Percentiles rank a stretch among this genome's conserved stretches.
Evolutionary conservation across 2,888 invertebrate genomes (phyloP).

Genomic region (Pasiphila rectangulata): DNA sequence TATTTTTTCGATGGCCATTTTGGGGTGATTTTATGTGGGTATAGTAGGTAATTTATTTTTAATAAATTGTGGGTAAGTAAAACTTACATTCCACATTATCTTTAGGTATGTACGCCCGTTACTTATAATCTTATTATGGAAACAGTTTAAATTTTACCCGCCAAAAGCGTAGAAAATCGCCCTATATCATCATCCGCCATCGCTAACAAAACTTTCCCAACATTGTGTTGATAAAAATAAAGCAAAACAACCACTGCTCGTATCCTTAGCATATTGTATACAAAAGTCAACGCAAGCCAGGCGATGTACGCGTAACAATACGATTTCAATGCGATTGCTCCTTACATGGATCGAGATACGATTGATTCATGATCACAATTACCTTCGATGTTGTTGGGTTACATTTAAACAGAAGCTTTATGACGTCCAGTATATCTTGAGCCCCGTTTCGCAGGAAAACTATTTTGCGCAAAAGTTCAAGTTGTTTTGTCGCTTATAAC

Average conservation of each 20-base stretch:
- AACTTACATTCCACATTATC: too few relatives aligned
- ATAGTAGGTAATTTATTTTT: too few relatives aligned
- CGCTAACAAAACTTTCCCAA: not conserved
- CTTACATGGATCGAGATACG: conserved; percentile 60
- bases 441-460: conserved; percentile 26
- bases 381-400: conserved; percentile 67
- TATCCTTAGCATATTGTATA: conserved; percentile 24
- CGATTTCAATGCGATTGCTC: conserved; percentile 40
- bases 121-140: too few relatives aligned
- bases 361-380: conserved; percentile 78
- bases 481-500: conserved; percentile 37
- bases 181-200: not conserved
- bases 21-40: too few relatives aligned
- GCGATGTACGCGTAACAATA: conserved; percentile 41
- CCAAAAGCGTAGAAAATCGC: not conserved
- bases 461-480: conserved; percentile 31
- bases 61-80: too few relatives aligned
- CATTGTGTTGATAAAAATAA: conserved; percentile 13
- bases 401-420: conserved; percentile 45
- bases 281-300: conserved; percentile 28
- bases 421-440: conserved; percentile 42
- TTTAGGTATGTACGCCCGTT: too few relatives aligned
- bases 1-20: too few relatives aligned
- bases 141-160: not conserved
- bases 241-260: conserved; percentile 37